phyloP scores from a whole-genome alignment of 2,888 invertebrate genomes.

The Lordiphosa andalusiaca region DNA sequence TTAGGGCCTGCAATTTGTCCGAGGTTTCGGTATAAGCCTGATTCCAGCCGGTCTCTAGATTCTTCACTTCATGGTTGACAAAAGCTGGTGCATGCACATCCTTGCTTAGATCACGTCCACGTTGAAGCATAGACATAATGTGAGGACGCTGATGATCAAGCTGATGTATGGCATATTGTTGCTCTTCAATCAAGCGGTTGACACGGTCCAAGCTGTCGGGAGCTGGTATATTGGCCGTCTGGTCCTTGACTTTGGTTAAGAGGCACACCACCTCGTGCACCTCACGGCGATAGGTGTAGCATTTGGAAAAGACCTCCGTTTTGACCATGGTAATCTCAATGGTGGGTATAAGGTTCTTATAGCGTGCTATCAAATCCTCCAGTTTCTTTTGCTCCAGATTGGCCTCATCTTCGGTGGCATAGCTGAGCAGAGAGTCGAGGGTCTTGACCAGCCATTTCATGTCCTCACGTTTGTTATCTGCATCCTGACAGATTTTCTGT shows the following conservation, averaged over 20 bases:
- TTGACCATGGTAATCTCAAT: conserved; percentile 96
- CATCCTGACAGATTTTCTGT: conserved; percentile 93
- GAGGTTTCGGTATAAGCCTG: conserved; percentile 91
- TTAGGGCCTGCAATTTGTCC: conserved; percentile 89
- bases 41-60: conserved; percentile 93
- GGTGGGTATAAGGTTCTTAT: conserved; percentile 94
- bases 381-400: conserved; percentile 89
- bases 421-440: conserved; percentile 90
- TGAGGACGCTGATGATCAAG: conserved; percentile 91
- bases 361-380: conserved; percentile 90
- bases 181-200: conserved; percentile 88
- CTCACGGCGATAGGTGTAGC: conserved; percentile 94
- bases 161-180: conserved; percentile 90
- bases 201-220: conserved; percentile 88
- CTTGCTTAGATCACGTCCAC: conserved; percentile 92
- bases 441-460: conserved; percentile 98
- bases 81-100: conserved; percentile 93
- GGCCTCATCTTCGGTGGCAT: conserved; percentile 90
- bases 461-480: conserved; percentile 93
- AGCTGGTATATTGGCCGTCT: conserved; percentile 84
- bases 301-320: conserved; percentile 94
- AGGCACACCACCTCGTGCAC: conserved; percentile 91
- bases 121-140: conserved; percentile 94
- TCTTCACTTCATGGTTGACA: conserved; percentile 90
- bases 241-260: conserved; percentile 88